These are phyloP conservation scores for Acanthis flammea DNA, from an alignment of 2,797 vertebrate species.

Conservation along the genomic window DNA sequence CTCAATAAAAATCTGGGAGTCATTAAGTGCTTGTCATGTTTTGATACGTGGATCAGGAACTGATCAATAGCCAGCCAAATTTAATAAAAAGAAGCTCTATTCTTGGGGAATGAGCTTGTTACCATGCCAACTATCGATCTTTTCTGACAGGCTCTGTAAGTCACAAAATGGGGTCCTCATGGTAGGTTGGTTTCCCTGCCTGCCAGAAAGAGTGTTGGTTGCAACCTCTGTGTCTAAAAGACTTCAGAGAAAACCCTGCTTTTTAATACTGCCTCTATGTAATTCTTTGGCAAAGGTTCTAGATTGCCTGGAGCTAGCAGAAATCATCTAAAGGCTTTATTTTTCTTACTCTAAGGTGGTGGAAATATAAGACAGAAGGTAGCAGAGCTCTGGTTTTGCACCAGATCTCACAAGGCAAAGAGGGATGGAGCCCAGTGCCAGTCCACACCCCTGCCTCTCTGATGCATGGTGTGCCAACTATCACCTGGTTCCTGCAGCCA, in stretches of 20 bases:
- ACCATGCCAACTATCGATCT: slow-evolving; percentile 79
- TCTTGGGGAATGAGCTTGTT: slow-evolving; percentile 71
- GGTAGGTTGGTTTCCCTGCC: slow-evolving; percentile 7
- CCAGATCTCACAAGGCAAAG: neutral
- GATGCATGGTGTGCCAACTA: neutral
- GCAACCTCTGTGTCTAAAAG: slow-evolving; percentile 1
- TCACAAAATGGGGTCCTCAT: slow-evolving; percentile 60
- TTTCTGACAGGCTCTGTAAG: slow-evolving; percentile 52
- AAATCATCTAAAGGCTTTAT: neutral
- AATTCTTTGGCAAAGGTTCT: slow-evolving; percentile 21
- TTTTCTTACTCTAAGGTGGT: neutral
- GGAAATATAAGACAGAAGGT: neutral
- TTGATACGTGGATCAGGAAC: slow-evolving; percentile 68
- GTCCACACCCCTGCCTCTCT: accelerated
- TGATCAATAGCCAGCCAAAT: slow-evolving; percentile 75
- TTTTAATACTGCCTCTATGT: neutral
- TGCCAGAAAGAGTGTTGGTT: slow-evolving; percentile 3
- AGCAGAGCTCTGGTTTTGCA: neutral
- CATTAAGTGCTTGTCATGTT: slow-evolving; percentile 71
- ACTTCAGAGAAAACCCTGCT: neutral
- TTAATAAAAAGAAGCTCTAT: slow-evolving; percentile 76
- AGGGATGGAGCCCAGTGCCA: neutral
- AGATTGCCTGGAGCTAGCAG: neutral
- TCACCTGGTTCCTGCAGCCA: neutral
- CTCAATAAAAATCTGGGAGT: slow-evolving; percentile 58